Conservation (phyloP, 2,113 vertebrate species). For the Prochilodus magdalenae region DNA sequence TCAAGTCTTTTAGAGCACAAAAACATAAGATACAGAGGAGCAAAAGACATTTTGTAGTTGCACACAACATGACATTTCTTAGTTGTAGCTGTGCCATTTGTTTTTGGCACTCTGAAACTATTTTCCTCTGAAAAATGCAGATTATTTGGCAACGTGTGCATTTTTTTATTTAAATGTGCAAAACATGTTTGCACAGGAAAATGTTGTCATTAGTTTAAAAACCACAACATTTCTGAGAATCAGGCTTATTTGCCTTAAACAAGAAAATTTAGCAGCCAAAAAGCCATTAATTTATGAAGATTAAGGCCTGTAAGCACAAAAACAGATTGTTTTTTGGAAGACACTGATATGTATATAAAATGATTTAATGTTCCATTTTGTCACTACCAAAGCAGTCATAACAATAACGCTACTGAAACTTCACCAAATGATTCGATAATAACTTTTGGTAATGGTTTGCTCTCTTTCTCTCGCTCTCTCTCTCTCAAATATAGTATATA, state of each 20-base stretch:
- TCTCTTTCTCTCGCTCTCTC: too few relatives aligned
- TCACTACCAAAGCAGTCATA: too few relatives aligned
- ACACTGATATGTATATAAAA: not conserved
- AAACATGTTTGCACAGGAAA: conserved; percentile 26
- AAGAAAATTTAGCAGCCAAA: not conserved
- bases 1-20: conserved; percentile 26
- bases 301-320: not conserved
- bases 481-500: too few relatives aligned
- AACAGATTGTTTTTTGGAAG: not conserved
- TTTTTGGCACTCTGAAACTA: not conserved
- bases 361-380: too few relatives aligned
- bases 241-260: not conserved
- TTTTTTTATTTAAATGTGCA: conserved; percentile 19
- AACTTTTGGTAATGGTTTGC: too few relatives aligned
- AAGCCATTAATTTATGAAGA: not conserved
- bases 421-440: too few relatives aligned
- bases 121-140: conserved; percentile 1
- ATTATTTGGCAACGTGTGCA: not conserved
- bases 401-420: too few relatives aligned
- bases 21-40: conserved; percentile 28
- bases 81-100: not conserved
- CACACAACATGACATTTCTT: conserved; percentile 17
- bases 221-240: not conserved
- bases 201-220: not conserved
- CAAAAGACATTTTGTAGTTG: conserved; percentile 5